Percentiles rank a stretch among this genome's conserved stretches.
Conservation (phyloP, 2,797 vertebrate genomes). For the Rhynchonycteris naso region DNA sequence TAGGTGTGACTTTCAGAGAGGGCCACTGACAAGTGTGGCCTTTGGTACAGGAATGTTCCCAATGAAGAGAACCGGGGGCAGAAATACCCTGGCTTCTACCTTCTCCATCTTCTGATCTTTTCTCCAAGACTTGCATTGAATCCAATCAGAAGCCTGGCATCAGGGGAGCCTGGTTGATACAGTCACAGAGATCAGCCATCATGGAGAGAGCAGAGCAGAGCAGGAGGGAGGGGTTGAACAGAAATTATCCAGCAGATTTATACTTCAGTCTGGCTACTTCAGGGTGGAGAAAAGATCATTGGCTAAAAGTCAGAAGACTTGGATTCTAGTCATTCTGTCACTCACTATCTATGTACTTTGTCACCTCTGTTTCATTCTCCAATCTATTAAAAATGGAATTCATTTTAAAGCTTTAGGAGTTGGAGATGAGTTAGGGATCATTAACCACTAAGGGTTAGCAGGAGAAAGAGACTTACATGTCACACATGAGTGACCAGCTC, state of each 20-base stretch:
- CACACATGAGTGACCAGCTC: neutral
- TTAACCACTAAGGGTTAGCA: neutral
- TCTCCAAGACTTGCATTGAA: neutral
- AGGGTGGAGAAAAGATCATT: neutral
- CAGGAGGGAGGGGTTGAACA: neutral
- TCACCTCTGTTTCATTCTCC: slow-evolving; percentile 10
- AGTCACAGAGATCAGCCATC: neutral
- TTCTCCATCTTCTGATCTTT: neutral
- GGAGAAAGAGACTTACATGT: neutral
- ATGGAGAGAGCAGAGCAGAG: neutral
- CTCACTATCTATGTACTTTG: neutral
- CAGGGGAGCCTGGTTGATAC: neutral
- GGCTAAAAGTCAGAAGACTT: neutral
- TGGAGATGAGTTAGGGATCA: neutral
- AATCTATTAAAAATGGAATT: neutral
- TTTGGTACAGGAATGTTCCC: neutral
- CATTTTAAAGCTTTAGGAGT: neutral
- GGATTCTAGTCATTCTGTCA: neutral
- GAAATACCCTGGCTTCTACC: neutral
- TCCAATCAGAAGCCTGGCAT: neutral
- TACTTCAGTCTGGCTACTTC: neutral
- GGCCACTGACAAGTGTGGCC: too few relatives aligned
- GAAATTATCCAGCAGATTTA: neutral
- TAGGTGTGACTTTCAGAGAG: neutral
- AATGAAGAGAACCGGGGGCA: neutral